Percentiles rank a stretch among this genome's conserved stretches.
These are phyloP conservation scores for Luidia sarsii DNA, from an alignment of 53 echinoderm and acorn worm species.

Conservation along the genomic window DNA sequence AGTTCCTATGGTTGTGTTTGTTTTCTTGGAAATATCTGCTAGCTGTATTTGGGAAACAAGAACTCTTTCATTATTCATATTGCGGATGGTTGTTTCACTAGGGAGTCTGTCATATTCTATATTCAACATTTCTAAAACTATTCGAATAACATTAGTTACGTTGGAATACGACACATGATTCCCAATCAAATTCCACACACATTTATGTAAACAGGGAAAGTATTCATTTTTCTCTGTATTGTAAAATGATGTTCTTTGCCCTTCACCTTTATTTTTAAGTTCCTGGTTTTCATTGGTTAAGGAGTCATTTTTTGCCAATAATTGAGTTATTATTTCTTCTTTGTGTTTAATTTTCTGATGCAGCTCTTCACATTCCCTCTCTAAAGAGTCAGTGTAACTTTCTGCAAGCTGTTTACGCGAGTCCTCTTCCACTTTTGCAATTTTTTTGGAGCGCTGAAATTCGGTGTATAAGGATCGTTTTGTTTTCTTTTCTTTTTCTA, in stretches of 20 bases:
- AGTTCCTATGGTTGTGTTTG: conserved; percentile 45
- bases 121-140: conserved; percentile 23
- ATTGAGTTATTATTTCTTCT: too few species aligned
- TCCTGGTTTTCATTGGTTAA: too few species aligned
- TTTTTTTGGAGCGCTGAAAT: not conserved
- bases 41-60: conserved; percentile 56
- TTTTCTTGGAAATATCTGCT: conserved; percentile 11
- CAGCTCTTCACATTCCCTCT: not conserved
- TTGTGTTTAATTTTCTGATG: not conserved
- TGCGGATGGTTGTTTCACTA: conserved; percentile 42
- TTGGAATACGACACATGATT: too few species aligned
- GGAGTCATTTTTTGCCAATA: too few species aligned
- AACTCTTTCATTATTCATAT: conserved; percentile 57
- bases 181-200: too few species aligned
- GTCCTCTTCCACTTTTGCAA: conserved; percentile 1
- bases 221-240: not conserved
- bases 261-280: not conserved
- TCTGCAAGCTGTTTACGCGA: not conserved
- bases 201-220: conserved; percentile 4
- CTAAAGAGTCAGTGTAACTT: not conserved
- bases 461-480: not conserved
- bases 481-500: too few species aligned
- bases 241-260: not conserved
- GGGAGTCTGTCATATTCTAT: conserved; percentile 35
- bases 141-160: conserved; percentile 4